Base-by-base conservation (phyloP, 1,140 invertebrate species). In the Drosophila burlai region DNA sequence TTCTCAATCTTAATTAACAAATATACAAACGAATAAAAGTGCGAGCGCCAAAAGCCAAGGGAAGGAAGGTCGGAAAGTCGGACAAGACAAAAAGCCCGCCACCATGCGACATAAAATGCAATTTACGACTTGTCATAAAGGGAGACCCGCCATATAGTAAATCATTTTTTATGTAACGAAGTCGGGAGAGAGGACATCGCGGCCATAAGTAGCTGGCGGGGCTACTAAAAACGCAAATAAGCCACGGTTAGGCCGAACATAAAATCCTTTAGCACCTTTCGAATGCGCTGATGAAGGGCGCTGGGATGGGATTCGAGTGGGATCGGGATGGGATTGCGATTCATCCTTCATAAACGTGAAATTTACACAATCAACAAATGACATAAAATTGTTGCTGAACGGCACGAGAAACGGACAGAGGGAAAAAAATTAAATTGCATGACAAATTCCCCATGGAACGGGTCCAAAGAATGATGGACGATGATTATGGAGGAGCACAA, bases 231-330 rank as follows among this genome's bases (percentile, higher is more conserved):
- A 89, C 74, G 85, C 81, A 90, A 89, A 89, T 89, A 89, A 89
- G 85, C 84, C 68, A 83, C 64, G 82, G 81, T 84, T 80, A 84
- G 68, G 83, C 85, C 78, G 71, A 66, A 89, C 85, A 89, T 89
- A 89, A 89, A 89, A 89, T 89, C 85, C 85, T 89, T 89, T 89
- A 90, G 85, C 85, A 89, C 85, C 85, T 89, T 90, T 89, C 77
- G 83, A 90, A 89, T 75, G 61, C 46, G 79, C 50, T n/a, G 40
- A 40, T 18, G 34, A 52, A 26, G 46, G 31, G 49, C 11, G 3
- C 26, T 11, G 49, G 26, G 10, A 11, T 38, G 57, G 63, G 46
- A 59, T 68, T 55, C 34, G 34, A 38, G 52, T 43, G 10, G 46
- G 57, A 46, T 34, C 24, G 24, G 45, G 45, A n/a, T 52, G 16